phyloP scores from a whole-genome alignment of 2,888 invertebrate species.

The Spisula subtruncata region DNA sequence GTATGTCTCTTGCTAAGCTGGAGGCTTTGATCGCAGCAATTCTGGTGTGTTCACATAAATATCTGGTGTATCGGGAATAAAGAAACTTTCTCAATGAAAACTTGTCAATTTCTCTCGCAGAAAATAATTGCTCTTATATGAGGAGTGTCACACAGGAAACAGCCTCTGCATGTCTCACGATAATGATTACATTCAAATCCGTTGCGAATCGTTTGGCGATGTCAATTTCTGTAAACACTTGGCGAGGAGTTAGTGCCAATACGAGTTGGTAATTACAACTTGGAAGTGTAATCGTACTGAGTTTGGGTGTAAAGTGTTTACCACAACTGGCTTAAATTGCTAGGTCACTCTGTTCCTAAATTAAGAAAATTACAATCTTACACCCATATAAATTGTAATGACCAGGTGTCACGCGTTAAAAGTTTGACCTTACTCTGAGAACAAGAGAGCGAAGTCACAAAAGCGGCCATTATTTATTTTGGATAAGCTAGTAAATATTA shows the following conservation, averaged over 20 bases:
- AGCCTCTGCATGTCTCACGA: background rate
- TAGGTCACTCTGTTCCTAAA: background rate
- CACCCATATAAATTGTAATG: constrained; percentile 19
- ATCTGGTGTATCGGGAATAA: constrained; percentile 27
- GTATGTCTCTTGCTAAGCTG: constrained; percentile 2
- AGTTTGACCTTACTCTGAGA: background rate
- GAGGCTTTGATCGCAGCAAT: background rate
- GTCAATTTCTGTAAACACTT: constrained; percentile 6
- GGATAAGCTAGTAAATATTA: constrained; percentile 29
- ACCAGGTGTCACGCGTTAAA: constrained; percentile 3
- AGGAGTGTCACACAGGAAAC: constrained; percentile 28
- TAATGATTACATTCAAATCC: constrained; percentile 18
- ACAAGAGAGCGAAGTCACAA: constrained; percentile 5
- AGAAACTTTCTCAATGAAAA: constrained; percentile 25
- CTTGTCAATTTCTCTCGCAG: constrained; percentile 23
- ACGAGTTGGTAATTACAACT: background rate
- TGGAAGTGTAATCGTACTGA: background rate
- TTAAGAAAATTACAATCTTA: constrained; percentile 13
- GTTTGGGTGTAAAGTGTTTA: background rate
- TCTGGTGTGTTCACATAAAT: constrained; percentile 1
- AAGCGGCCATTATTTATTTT: constrained; percentile 21
- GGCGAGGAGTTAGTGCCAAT: constrained; percentile 2
- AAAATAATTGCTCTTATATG: constrained; percentile 12
- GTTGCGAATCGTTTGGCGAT: constrained; percentile 1
- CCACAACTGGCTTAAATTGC: background rate